Conservation (phyloP, 2,113 vertebrate genomes). For the Gavia stellata region DNA sequence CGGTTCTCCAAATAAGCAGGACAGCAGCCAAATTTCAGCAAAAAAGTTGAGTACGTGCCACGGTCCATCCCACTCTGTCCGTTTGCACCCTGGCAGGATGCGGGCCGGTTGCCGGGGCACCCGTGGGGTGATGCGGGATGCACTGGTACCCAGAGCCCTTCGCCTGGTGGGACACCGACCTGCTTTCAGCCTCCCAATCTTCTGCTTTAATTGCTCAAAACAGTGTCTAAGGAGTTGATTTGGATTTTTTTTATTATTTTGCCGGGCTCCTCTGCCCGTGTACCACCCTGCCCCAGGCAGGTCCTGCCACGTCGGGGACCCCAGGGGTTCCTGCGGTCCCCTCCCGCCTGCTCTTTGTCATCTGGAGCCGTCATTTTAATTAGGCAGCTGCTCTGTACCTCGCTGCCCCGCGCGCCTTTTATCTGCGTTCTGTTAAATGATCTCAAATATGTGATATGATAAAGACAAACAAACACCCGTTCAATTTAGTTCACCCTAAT, state of each 20-base stretch:
- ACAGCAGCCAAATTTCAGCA: background rate
- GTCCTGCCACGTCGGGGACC: background rate
- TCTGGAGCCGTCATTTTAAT: background rate
- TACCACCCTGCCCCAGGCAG: background rate
- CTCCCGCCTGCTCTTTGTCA: background rate
- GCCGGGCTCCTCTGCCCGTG: fast-evolving
- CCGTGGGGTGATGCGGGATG: background rate
- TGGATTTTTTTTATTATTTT: background rate
- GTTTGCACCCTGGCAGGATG: background rate
- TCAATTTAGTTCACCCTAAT: constrained; percentile 55
- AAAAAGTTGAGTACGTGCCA: fast-evolving
- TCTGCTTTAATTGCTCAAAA: background rate
- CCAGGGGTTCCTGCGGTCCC: background rate
- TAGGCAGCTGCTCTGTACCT: background rate
- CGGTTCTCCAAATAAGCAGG: background rate
- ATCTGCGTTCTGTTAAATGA: constrained; percentile 59
- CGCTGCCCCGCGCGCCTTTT: background rate
- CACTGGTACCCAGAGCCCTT: background rate
- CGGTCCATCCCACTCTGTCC: background rate
- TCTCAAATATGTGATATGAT: constrained; percentile 68
- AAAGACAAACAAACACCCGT: constrained; percentile 56
- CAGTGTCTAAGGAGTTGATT: fast-evolving
- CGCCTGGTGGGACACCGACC: fast-evolving
- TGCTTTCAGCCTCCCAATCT: background rate
- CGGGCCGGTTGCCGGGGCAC: background rate